Conservation (phyloP, 1,140 invertebrate genomes). For the Muscidifurax raptorellus region DNA sequence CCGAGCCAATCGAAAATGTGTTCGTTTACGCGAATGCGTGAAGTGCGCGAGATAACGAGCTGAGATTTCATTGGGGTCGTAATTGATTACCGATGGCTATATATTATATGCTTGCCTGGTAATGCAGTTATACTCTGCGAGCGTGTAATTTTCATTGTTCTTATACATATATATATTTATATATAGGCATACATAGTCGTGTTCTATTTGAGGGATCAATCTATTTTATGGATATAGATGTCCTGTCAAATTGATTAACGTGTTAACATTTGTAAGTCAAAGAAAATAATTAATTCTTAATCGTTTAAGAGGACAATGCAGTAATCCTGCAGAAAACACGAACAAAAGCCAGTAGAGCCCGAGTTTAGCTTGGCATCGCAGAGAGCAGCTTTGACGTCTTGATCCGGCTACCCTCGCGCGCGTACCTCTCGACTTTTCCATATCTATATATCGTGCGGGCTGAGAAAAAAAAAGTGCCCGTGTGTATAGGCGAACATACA, state of each 20-base stretch:
- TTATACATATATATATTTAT: too few relatives aligned
- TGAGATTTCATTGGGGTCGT: background rate
- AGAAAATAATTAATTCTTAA: constrained; percentile 15
- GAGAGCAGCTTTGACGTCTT: background rate
- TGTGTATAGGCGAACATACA: too few relatives aligned
- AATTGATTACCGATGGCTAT: constrained; percentile 2
- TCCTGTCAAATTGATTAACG: too few relatives aligned
- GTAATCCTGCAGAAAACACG: background rate
- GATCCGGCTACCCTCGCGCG: background rate
- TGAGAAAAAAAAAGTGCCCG: background rate
- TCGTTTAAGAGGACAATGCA: background rate
- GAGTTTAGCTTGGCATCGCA: background rate
- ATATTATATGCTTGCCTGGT: background rate
- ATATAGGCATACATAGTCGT: too few relatives aligned
- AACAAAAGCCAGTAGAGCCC: background rate
- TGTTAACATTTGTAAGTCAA: too few relatives aligned
- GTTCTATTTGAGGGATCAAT: too few relatives aligned
- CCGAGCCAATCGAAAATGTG: background rate
- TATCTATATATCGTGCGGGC: background rate
- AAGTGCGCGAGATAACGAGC: too few relatives aligned
- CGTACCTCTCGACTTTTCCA: constrained; percentile 41
- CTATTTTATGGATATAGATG: too few relatives aligned
- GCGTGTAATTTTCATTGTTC: too few relatives aligned
- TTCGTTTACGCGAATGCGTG: background rate
- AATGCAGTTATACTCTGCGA: too few relatives aligned